Percentiles rank a stretch among this genome's conserved stretches.
Conservation (phyloP, 1,140 invertebrate genomes). For the Nebria ingens region DNA sequence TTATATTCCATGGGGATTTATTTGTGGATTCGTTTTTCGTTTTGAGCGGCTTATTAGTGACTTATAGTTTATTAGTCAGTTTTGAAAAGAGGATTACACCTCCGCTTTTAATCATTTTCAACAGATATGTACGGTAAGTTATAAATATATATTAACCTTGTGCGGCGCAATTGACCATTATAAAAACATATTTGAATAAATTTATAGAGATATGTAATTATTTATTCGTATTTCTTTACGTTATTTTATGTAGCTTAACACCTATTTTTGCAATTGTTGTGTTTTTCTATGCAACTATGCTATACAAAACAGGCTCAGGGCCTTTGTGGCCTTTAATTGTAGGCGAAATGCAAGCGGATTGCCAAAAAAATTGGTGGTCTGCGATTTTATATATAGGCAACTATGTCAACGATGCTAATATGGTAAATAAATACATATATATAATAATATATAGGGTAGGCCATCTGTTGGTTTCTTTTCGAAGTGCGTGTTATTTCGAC, state of each 20-base stretch:
- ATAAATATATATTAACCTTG: background rate
- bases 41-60: slow-evolving; percentile 44
- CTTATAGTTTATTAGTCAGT: slow-evolving; percentile 40
- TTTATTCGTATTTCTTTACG: too few species aligned
- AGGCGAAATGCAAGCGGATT: slow-evolving; percentile 24
- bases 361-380: slow-evolving; percentile 35
- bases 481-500: too few species aligned
- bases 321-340: slow-evolving; percentile 27
- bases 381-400: slow-evolving; percentile 51
- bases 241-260: slow-evolving; percentile 23
- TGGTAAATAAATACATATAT: slow-evolving; percentile 25
- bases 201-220: too few species aligned
- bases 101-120: slow-evolving; percentile 37
- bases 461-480: too few species aligned
- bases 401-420: slow-evolving; percentile 35
- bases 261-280: slow-evolving; percentile 23
- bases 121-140: slow-evolving; percentile 44
- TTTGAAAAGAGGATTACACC: slow-evolving; percentile 33
- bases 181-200: too few species aligned
- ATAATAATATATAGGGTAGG: background rate
- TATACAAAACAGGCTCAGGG: slow-evolving; percentile 19
- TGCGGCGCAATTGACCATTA: background rate
- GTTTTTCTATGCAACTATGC: slow-evolving; percentile 23
- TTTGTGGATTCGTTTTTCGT: slow-evolving; percentile 56
- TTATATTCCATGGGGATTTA: slow-evolving; percentile 45